These are phyloP conservation scores for Muscicapa adusta DNA, from an alignment of 2,113 vertebrate genomes.

Conservation along the genomic window DNA sequence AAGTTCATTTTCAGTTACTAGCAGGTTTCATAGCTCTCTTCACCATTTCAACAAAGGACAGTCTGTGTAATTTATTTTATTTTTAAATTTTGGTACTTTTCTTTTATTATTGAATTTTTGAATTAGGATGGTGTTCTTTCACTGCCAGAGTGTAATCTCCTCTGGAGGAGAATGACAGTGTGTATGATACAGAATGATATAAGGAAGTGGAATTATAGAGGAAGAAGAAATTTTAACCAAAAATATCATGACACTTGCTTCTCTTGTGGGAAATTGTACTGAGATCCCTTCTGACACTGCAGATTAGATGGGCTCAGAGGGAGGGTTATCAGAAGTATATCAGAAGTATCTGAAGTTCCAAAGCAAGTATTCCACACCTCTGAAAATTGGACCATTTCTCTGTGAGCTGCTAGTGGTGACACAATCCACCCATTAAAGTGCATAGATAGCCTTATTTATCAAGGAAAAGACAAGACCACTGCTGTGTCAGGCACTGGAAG, in stretches of 20 bases:
- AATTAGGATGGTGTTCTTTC: neutral
- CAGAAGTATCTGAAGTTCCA: neutral
- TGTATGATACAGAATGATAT: neutral
- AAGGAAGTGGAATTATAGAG: neutral
- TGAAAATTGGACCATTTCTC: neutral
- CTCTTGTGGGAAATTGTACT: neutral
- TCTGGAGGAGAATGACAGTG: neutral
- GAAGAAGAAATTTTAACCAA: neutral
- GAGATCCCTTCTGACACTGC: neutral
- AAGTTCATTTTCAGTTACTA: constrained; percentile 1
- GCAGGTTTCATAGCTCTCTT: neutral
- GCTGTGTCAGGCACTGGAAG: neutral
- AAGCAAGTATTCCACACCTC: neutral
- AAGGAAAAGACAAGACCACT: neutral
- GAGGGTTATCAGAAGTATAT: neutral
- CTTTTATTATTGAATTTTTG: neutral
- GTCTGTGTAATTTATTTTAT: neutral
- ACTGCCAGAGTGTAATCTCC: neutral
- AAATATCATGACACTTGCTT: neutral
- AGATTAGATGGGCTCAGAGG: neutral
- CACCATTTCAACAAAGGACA: neutral
- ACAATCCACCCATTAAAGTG: neutral
- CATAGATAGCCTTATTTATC: neutral
- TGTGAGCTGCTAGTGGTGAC: neutral
- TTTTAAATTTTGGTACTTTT: neutral